Percentiles rank a stretch among this genome's conserved stretches.
Conservation (phyloP, 92 coral and sea anemone genomes). For the Zoanthus solanderi region DNA sequence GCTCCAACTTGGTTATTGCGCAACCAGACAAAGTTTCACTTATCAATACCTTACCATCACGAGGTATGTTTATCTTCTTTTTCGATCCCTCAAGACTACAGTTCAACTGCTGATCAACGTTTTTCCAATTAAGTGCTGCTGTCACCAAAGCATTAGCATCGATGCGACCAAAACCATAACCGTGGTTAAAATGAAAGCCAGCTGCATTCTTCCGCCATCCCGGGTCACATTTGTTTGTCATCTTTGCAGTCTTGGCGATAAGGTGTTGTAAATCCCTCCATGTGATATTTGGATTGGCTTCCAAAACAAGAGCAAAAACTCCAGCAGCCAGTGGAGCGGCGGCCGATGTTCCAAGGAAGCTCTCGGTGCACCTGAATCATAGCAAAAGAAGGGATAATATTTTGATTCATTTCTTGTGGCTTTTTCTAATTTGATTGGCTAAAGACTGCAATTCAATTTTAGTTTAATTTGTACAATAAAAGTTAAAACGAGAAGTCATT, state of each 20-base stretch:
- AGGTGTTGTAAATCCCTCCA: slow-evolving; percentile 87
- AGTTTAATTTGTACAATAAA: too few relatives aligned
- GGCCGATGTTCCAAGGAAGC: slow-evolving; percentile 80
- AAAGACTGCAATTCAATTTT: too few relatives aligned
- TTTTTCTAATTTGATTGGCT: too few relatives aligned
- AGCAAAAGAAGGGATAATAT: background rate
- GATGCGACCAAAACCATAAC: slow-evolving; percentile 78
- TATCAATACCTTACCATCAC: slow-evolving; percentile 38
- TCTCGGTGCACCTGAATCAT: slow-evolving; percentile 65
- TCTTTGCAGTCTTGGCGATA: slow-evolving; percentile 68
- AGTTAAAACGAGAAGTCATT: too few relatives aligned
- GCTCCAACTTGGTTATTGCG: slow-evolving; percentile 62
- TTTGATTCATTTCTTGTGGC: too few relatives aligned
- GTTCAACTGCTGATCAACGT: slow-evolving; percentile 57
- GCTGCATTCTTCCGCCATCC: slow-evolving; percentile 79
- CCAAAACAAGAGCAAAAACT: slow-evolving; percentile 72
- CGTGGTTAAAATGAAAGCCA: slow-evolving; percentile 63
- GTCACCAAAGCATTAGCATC: slow-evolving; percentile 71
- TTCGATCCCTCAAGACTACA: slow-evolving; percentile 49
- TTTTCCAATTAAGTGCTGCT: slow-evolving; percentile 67
- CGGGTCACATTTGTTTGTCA: slow-evolving; percentile 60
- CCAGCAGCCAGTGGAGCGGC: slow-evolving; percentile 88
- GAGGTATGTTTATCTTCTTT: slow-evolving; percentile 51
- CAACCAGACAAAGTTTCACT: slow-evolving; percentile 41
- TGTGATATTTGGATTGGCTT: slow-evolving; percentile 78